These are phyloP conservation scores for Chouioia cunea DNA, from an alignment of 2,888 invertebrate genomes.

Conservation along the genomic window DNA sequence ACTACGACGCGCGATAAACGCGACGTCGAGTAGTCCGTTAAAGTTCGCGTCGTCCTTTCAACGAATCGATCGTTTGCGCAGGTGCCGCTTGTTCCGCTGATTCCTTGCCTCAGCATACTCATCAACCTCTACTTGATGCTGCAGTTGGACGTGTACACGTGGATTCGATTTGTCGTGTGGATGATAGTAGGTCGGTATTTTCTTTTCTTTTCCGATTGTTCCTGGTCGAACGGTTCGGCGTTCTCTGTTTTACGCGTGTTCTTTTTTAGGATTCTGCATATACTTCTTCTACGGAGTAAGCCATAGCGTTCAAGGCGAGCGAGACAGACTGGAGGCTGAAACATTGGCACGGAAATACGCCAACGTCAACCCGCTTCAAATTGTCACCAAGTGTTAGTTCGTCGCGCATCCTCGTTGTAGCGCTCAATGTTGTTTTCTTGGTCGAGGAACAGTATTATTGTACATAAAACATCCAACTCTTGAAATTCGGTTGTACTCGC, in stretches of 20 bases:
- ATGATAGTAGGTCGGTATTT: conserved; percentile 77
- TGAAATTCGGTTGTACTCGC: no score
- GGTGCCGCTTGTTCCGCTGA: conserved; percentile 88
- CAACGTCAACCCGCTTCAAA: conserved; percentile 52
- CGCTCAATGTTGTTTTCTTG: conserved; percentile 24
- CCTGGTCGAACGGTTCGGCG: conserved; percentile 20
- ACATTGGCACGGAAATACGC: conserved; percentile 54
- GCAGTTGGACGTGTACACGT: conserved; percentile 86
- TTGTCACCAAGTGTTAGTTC: conserved; percentile 50
- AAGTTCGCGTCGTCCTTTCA: no score
- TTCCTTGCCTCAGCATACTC: conserved; percentile 87
- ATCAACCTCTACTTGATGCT: conserved; percentile 93
- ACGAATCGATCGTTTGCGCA: neutral
- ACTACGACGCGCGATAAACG: no score
- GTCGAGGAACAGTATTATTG: conserved; percentile 41
- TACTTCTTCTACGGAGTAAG: conserved; percentile 89
- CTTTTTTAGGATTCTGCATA: conserved; percentile 79
- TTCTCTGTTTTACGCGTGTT: neutral
- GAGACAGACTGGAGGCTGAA: conserved; percentile 53
- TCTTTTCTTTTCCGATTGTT: no score
- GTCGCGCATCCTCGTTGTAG: neutral
- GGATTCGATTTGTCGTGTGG: conserved; percentile 92
- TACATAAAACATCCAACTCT: neutral
- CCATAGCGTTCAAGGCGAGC: conserved; percentile 77
- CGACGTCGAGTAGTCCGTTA: no score